Percentiles rank a stretch among this genome's conserved stretches.
Conservation (phyloP, 2,888 invertebrate species). For the Ennomos erosarius region DNA sequence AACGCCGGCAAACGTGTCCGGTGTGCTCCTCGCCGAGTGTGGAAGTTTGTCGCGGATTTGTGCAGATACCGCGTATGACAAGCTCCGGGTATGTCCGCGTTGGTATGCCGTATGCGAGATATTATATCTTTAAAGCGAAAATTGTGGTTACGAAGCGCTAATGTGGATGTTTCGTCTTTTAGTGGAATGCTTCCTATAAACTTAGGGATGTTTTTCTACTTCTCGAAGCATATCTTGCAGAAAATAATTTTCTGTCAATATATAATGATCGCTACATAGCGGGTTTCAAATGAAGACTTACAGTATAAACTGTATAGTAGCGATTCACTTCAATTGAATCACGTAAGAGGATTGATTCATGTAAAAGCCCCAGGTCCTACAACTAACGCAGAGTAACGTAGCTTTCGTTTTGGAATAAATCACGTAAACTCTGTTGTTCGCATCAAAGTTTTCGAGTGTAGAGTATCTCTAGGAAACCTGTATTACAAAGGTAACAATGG, state of each 20-base stretch:
- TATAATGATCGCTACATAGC: no score
- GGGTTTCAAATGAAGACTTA: no score
- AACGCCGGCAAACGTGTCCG: conserved; percentile 49
- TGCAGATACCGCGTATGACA: conserved; percentile 26
- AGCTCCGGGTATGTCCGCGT: conserved; percentile 1
- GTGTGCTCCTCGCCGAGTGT: conserved; percentile 25
- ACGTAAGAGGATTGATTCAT: not conserved
- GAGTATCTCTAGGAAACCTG: conserved; percentile 11
- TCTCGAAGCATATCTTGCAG: no score
- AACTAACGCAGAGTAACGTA: not conserved
- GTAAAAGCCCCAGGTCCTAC: not conserved
- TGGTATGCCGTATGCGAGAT: not conserved
- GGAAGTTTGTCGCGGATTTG: conserved; percentile 38
- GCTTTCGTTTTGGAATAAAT: not conserved
- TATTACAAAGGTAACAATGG: conserved; percentile 30
- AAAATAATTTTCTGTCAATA: no score
- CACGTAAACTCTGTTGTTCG: not conserved
- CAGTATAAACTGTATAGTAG: no score
- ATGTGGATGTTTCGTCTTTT: not conserved
- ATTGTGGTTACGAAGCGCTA: not conserved
- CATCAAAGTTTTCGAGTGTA: conserved; percentile 2
- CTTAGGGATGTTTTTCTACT: no score
- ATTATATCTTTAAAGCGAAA: not conserved
- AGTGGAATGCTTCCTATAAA: no score
- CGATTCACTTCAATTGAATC: no score